Evolutionary conservation across 1,140 invertebrate species (phyloP), one percentile per base, ranked within the genome.

Genomic region (Polypedilum pembai): DNA sequence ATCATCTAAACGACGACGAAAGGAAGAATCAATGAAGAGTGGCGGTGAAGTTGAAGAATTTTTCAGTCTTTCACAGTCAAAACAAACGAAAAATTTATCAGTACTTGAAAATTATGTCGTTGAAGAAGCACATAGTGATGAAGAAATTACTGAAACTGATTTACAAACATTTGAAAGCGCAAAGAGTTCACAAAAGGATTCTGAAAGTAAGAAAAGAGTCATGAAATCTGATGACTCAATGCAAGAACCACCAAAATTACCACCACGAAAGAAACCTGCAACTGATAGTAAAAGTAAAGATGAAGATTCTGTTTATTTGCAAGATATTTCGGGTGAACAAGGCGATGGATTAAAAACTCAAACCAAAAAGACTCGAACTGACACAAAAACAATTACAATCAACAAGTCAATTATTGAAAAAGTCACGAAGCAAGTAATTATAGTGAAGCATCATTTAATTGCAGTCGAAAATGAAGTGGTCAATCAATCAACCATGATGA

Each of bases 91-190:
- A 18, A n/a, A n/a, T 18, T 69, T 69, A 69, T 69, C 65, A 1
- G 65, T 69, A 10, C 17, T 69, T n/a, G 65, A 69, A 69, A 69
- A 69, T 69, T 69, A 69, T 69, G 10, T 69, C 20, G 65, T 69
- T 20, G 63, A 33, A 20, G 24, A 66, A 78, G 76, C 77, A 21
- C 76, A 73, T 12, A 78, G 63, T 69, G 82, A 82, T 72, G 84
- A 83, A 41, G 85, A 85, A 74, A 83, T 85, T 75, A 86, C 85
- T 40, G 82, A 86, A 75, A 86, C 85, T 74, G 85, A 87, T 21
- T 78, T 85, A 76, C 84, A 87, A 78, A 87, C 85, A 75, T 89
- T 85, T 80, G 87, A 85, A 45, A 88, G 88, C 79, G 87, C 87
- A 0, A 83, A 84, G 76, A 86, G 86, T 81, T 87, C 85, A 7